Base-by-base conservation (phyloP, 1,140 invertebrate genomes). In the Lepidurus apus region DNA sequence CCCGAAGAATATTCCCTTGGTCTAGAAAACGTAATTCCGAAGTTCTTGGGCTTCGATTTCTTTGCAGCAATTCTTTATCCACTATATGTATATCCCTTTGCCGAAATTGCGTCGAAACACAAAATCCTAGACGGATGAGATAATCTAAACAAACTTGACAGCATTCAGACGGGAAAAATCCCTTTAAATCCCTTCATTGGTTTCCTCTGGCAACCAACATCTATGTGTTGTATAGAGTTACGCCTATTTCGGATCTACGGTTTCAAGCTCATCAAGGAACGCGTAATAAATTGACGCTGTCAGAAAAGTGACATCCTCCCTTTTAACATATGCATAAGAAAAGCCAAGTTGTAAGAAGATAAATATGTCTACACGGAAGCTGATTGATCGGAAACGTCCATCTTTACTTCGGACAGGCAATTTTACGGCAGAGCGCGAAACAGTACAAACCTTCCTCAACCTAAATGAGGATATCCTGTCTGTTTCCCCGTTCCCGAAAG, bases 381-480 rank as follows among this genome's bases (percentile, higher is more conserved):
- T 65, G 53, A 65, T 65, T 65, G 53, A 65, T 65, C 13, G 53
- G 53, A 65, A 65, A 65, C 53, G 53, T 65, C 53, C 53, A 21
- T 65, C 53, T 65, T 65, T 65, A 65, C 53, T 13, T 65, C 13
- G 53, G 53, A 65, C 53, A 65, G 53, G 17, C 53, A 65, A 65
- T 65, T 65, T 65, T 65, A 65, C 53, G 53, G 53, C 53, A 65
- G 53, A 65, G 17, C 53, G 53, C 53, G 53, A 65, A 65, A 65
- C 21, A 65, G 17, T 17, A 65, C 13, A 65, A 17, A 13, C 53
- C 6, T 65, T 65, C 53, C 53, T 7, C 17, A 65, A 65, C 8
- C 53, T 4, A 21, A 65, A 65, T 65, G 21, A 65, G 53, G 53
- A 65, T 65, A 65, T 65, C 53, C 53, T 65, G 53, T 21, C 21